Conservation (phyloP, 2,888 invertebrate genomes). For the Nephrotoma appendiculata region DNA sequence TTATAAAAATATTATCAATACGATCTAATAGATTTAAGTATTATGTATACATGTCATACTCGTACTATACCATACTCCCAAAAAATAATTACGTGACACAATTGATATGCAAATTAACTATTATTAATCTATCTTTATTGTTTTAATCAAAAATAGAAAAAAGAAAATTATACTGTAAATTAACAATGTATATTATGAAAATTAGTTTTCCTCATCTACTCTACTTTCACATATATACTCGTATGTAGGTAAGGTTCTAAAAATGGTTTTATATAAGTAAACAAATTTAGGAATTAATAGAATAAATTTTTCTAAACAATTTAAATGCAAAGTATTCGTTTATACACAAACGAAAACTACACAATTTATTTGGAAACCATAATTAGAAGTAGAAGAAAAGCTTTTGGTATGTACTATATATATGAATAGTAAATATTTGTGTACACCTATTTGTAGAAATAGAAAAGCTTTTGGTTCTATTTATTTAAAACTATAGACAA, state of each 20-base stretch:
- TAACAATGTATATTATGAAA: neutral
- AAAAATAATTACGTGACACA: neutral
- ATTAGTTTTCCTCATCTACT: neutral
- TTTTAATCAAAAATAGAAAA: neutral
- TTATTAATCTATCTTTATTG: neutral
- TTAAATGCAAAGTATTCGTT: neutral
- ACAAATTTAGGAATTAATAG: neutral
- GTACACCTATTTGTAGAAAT: neutral
- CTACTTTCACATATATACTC: neutral
- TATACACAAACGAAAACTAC: neutral
- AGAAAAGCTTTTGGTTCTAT: neutral
- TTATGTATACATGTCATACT: too few species aligned
- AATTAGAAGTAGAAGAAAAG: neutral
- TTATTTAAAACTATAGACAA: neutral
- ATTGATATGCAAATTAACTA: neutral
- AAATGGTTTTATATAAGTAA: neutral
- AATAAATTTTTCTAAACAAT: neutral
- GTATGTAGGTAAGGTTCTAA: neutral
- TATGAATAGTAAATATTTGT: neutral
- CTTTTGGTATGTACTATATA: neutral
- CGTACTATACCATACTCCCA: too few species aligned
- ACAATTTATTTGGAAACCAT: neutral
- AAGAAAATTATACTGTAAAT: neutral
- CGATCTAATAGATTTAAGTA: too few species aligned
- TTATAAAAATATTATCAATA: too few species aligned